Conservation (phyloP, 2,797 vertebrate species). For the Galagoides demidoff region DNA sequence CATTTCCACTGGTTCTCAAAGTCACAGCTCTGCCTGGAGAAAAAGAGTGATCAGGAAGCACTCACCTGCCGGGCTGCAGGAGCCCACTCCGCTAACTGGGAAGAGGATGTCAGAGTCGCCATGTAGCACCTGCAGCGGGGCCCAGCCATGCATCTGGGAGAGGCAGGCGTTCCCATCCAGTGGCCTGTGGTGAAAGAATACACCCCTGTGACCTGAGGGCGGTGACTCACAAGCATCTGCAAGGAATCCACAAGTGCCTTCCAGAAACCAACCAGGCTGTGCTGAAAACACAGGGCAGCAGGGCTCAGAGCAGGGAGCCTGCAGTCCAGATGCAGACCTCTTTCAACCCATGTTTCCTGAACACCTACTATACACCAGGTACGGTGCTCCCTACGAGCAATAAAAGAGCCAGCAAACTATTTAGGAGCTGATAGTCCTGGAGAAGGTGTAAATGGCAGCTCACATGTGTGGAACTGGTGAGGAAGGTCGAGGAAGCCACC, state of each 20-base stretch:
- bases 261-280: neutral
- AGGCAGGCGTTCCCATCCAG: slow-evolving; percentile 90
- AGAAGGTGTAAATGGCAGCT: neutral
- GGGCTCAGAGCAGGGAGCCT: accelerated
- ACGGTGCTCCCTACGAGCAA: neutral
- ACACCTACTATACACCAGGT: neutral
- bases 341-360: neutral
- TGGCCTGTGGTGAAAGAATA: slow-evolving; percentile 84
- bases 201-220: neutral
- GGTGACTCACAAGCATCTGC: neutral
- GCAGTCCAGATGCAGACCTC: neutral
- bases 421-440: neutral
- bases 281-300: neutral
- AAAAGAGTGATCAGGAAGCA: neutral
- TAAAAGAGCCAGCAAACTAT: neutral
- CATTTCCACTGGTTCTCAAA: neutral
- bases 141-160: slow-evolving; percentile 91
- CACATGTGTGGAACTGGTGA: accelerated
- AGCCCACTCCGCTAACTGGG: slow-evolving; percentile 89
- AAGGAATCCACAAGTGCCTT: neutral
- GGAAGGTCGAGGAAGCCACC: neutral
- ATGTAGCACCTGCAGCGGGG: slow-evolving; percentile 91
- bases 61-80: slow-evolving; percentile 91
- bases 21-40: accelerated
- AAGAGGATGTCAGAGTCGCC: slow-evolving; percentile 93